These are phyloP conservation scores for Lindbergichthys nudifrons DNA, from an alignment of 2,797 vertebrate species.

Conservation along the genomic window DNA sequence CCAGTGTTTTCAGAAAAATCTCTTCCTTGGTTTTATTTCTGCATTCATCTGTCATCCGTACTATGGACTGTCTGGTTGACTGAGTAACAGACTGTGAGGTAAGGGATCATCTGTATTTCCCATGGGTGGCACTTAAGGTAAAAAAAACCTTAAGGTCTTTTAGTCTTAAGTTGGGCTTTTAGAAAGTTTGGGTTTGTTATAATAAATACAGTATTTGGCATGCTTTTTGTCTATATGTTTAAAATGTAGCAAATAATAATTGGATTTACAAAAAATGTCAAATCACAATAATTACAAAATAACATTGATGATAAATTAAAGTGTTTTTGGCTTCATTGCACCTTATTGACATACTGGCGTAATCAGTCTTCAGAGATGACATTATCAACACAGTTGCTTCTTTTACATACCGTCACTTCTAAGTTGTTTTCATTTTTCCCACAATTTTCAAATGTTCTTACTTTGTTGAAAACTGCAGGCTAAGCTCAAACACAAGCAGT, in stretches of 20 bases:
- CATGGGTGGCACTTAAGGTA: slow-evolving; percentile 38
- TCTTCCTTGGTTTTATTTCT: slow-evolving; percentile 61
- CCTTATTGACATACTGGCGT: not conserved
- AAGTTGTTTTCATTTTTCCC: slow-evolving; percentile 44
- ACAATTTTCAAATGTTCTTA: slow-evolving; percentile 40
- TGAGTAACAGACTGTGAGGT: slow-evolving; percentile 72
- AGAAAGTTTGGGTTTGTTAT: slow-evolving; percentile 38
- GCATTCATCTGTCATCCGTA: slow-evolving; percentile 66
- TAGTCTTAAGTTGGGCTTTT: slow-evolving; percentile 27
- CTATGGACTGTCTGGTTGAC: slow-evolving; percentile 63
- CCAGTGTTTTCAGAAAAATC: slow-evolving; percentile 58
- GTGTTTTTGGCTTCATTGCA: slow-evolving; percentile 12
- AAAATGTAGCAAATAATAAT: slow-evolving; percentile 14
- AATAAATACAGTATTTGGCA: slow-evolving; percentile 11
- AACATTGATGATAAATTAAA: not conserved
- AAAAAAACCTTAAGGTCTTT: slow-evolving; percentile 37
- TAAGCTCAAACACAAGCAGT: slow-evolving; percentile 57
- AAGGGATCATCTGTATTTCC: slow-evolving; percentile 67
- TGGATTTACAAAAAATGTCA: not conserved
- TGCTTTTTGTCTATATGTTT: slow-evolving; percentile 9
- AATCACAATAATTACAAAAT: slow-evolving; percentile 23
- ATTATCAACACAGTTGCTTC: slow-evolving; percentile 16
- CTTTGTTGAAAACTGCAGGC: slow-evolving; percentile 37
- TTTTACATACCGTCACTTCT: slow-evolving; percentile 4
- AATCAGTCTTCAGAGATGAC: slow-evolving; percentile 10